A percentile compares a stretch with the other conserved stretches of the same genome.
Conservation (phyloP, 2,113 vertebrate species). For the Pavo muticus region DNA sequence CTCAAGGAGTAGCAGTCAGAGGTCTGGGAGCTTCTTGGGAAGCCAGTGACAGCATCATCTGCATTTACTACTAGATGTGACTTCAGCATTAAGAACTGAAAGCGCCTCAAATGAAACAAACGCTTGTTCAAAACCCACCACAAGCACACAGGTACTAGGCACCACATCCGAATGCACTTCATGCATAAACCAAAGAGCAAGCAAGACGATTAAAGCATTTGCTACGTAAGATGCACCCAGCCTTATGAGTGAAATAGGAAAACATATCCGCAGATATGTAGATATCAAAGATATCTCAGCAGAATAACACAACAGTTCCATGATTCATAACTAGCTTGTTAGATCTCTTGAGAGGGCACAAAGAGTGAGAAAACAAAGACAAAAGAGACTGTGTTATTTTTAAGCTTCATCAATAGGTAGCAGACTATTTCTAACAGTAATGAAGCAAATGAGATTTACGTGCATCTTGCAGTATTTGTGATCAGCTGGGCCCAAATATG, state of each 20-base stretch:
- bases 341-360: neutral
- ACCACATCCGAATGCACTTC: neutral
- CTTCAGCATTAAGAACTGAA: neutral
- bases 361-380: neutral
- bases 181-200: neutral
- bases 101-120: neutral
- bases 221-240: neutral
- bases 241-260: neutral
- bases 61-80: conserved; percentile 1
- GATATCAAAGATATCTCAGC: neutral
- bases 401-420: neutral
- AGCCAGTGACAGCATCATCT: conserved; percentile 18
- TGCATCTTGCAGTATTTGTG: neutral
- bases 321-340: neutral
- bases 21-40: neutral
- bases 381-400: neutral
- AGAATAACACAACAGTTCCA: neutral
- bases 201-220: neutral
- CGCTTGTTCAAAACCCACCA: neutral
- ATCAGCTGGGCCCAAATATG: neutral
- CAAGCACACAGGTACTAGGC: conserved; percentile 1
- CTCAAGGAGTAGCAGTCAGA: neutral
- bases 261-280: neutral
- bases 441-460: neutral
- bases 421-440: neutral